Percentiles rank a stretch among this genome's conserved stretches.
Evolutionary conservation across 1,140 invertebrate genomes (phyloP).

Genomic region (Aphelinus atriplicis): DNA sequence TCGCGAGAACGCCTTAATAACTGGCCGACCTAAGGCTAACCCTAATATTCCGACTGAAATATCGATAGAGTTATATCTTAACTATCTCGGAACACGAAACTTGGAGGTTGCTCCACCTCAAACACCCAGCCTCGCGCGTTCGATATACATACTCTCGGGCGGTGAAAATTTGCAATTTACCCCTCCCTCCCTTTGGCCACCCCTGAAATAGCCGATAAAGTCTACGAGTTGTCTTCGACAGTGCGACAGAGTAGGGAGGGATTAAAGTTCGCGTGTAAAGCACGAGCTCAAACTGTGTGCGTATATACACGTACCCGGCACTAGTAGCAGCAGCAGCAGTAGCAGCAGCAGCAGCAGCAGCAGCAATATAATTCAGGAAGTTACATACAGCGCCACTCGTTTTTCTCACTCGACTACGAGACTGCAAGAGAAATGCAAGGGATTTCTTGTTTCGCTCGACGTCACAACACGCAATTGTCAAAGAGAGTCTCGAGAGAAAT

Average conservation of each 20-base stretch:
- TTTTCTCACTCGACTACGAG: neutral
- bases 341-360: no score
- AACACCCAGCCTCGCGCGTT: no score
- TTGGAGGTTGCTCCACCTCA: neutral
- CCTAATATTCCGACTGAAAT: slow-evolving; percentile 32
- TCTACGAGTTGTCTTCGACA: no score
- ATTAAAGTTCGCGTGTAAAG: neutral
- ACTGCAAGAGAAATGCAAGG: neutral
- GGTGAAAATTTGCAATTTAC: slow-evolving; percentile 18
- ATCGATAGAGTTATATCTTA: slow-evolving; percentile 31
- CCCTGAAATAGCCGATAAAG: no score
- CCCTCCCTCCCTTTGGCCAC: neutral
- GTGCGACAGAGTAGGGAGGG: neutral
- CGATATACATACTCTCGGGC: no score
- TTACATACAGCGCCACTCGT: neutral
- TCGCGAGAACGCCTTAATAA: slow-evolving; percentile 23
- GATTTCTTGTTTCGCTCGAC: neutral
- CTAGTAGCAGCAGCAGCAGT: no score
- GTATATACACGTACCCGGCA: no score
- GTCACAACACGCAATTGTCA: neutral
- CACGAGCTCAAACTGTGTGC: neutral
- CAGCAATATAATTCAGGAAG: no score
- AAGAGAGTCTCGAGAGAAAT: neutral
- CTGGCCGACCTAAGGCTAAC: slow-evolving; percentile 11
- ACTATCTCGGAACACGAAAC: slow-evolving; percentile 22